phyloP scores from a whole-genome alignment of 1,140 invertebrate species.

The Macrotrachela quadricornifera region DNA sequence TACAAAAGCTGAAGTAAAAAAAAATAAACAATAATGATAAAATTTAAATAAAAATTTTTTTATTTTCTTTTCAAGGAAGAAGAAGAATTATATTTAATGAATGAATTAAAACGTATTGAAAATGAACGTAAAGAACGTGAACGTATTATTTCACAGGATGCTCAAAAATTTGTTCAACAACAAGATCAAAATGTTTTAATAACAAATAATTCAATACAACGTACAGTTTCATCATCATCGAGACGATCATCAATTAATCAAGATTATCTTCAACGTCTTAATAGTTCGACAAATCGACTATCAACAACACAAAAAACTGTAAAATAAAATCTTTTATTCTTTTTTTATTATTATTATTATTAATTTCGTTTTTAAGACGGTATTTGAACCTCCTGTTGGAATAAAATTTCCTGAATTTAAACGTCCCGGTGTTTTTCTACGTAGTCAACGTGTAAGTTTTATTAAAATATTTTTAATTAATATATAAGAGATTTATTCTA shows the following conservation, averaged over 20 bases:
- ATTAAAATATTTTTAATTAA: too few species aligned
- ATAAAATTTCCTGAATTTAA: slow-evolving; percentile 90
- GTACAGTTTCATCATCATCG: background rate
- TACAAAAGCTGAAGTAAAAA: slow-evolving; percentile 61
- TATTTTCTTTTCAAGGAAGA: slow-evolving; percentile 43
- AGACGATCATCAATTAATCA: background rate
- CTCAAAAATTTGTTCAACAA: slow-evolving; percentile 84
- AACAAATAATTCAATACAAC: background rate
- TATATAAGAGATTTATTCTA: background rate
- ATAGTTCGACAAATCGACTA: background rate
- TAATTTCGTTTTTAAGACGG: background rate
- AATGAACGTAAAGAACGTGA: slow-evolving; percentile 87
- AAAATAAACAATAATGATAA: background rate
- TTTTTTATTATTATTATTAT: slow-evolving; percentile 7
- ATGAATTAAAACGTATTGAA: slow-evolving; percentile 84
- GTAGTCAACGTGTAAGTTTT: slow-evolving; percentile 46
- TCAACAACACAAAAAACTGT: background rate
- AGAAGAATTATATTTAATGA: slow-evolving; percentile 73
- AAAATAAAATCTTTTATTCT: background rate
- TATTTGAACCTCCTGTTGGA: slow-evolving; percentile 33
- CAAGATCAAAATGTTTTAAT: slow-evolving; percentile 39
- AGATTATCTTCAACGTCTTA: background rate
- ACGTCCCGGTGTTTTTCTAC: slow-evolving; percentile 59
- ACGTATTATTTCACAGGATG: slow-evolving; percentile 73
- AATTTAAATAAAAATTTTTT: background rate